Evolutionary conservation across 2,888 invertebrate species (phyloP), one percentile per base, ranked within the genome.

Genomic region (Tenthredo scrophulariae): DNA sequence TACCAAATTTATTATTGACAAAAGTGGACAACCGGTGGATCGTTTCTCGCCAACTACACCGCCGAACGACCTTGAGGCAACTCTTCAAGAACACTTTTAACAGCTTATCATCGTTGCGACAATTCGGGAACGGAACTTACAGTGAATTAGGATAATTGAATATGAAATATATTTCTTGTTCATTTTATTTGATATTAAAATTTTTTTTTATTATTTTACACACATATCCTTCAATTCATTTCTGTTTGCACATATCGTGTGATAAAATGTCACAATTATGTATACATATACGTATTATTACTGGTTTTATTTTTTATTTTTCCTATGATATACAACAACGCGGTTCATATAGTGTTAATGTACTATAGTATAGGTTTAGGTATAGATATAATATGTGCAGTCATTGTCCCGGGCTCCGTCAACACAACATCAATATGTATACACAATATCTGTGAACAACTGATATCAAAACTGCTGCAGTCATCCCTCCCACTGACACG

Each of bases 1-100:
- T 92, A 95, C 97, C 40, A 97, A 98, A 92, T 97, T 98, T 93
- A 94, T 98, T 58, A 93, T 97, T 33, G 94, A 97, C 93, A 96
- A 95, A 90, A 92, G 96, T 62, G 97, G 97, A 2, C 93, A 95
- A 4, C 96, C 95, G 0, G 95, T 96, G 0, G 94, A 95, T 85
- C 94, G 96, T 87, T 95, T 95, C 88, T 95, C 95, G 0, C 96
- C 96, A 0, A 95, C 87, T 2, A 93, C 93, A 0, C 92, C 93
- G 72, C 95, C 95, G 0, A 87, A 93, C 2, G 92, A 94, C 26
- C 90, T 95, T 87, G 94, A 94, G 87, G 91, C 94, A 0, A 91
- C 93, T 88, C 91, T 95, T 74, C 91, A 91, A 3, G 94, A 94
- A 87, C 94, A 94, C 88, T 94, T 91, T 92, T 88, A 87, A 88